phyloP scores from a whole-genome alignment of 64 coral and sea anemone species.

The Hydrozoanthus tunicans region DNA sequence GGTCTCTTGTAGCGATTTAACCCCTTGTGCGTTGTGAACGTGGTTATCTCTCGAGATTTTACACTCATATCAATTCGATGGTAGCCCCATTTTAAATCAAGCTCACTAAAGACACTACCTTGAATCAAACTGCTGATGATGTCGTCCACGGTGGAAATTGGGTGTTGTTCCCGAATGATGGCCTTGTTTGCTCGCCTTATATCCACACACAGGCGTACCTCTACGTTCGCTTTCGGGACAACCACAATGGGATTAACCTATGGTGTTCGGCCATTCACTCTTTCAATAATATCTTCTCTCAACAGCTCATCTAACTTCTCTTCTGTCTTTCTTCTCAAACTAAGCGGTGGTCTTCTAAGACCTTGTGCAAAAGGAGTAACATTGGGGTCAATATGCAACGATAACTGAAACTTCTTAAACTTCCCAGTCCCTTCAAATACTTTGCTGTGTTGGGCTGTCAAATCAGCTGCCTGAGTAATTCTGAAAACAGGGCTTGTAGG shows the following conservation, averaged over 20 bases:
- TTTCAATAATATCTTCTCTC: background rate
- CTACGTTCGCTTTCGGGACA: constrained; percentile 24
- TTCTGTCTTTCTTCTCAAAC: background rate
- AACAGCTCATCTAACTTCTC: constrained; percentile 14
- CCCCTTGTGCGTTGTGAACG: background rate
- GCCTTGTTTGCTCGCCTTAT: constrained; percentile 7
- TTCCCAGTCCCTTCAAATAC: background rate
- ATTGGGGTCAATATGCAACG: background rate
- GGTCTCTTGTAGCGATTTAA: background rate
- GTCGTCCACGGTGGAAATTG: constrained; percentile 18
- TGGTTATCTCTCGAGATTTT: background rate
- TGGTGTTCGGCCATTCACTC: constrained; percentile 1
- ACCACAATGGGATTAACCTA: background rate
- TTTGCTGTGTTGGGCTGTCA: constrained; percentile 1
- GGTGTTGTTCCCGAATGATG: constrained; percentile 6
- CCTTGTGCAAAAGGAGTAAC: constrained; percentile 2
- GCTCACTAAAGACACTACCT: constrained; percentile 18
- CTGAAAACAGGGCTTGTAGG: background rate
- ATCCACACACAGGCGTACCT: constrained; percentile 20
- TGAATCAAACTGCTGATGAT: background rate
- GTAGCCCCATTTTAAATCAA: constrained; percentile 6
- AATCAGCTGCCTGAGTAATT: background rate
- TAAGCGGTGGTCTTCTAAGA: background rate
- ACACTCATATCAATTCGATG: constrained; percentile 24
- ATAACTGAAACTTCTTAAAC: background rate